Evolutionary conservation across 2,888 invertebrate species (phyloP).

Genomic region (Tipula confusa): DNA sequence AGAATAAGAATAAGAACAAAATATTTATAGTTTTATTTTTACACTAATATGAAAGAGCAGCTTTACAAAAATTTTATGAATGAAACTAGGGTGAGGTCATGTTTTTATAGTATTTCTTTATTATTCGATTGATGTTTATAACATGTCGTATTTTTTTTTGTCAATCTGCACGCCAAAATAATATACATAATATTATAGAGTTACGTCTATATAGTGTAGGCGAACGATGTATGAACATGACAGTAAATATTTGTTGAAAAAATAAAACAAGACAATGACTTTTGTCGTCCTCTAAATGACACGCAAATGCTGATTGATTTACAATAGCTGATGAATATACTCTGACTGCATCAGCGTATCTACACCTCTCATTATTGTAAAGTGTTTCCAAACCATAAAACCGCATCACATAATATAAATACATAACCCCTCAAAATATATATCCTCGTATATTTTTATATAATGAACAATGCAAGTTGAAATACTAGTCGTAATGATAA

Average conservation of each 20-base stretch:
- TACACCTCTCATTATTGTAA: neutral
- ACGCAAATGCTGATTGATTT: neutral
- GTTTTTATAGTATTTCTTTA: neutral
- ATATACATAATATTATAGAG: neutral
- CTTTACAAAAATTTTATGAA: neutral
- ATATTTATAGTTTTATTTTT: constrained; percentile 7
- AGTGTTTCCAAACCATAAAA: neutral
- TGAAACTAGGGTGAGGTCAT: constrained; percentile 25
- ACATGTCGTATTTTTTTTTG: neutral
- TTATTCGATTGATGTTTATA: neutral
- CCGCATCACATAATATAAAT: neutral
- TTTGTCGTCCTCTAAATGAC: neutral
- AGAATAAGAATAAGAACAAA: neutral
- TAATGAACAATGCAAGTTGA: neutral
- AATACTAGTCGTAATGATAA: neutral
- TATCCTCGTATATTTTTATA: neutral
- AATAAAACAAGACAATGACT: neutral
- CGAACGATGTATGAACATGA: neutral
- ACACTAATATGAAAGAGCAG: neutral
- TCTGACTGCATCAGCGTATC: neutral
- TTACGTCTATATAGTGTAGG: neutral
- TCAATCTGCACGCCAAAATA: neutral
- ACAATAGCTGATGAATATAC: neutral
- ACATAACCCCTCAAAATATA: neutral
- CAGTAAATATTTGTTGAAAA: neutral